A percentile compares a stretch with the other conserved stretches of the same genome.
phyloP scores from a whole-genome alignment of 2,888 invertebrate genomes.

The Drosophila melanosoma region DNA sequence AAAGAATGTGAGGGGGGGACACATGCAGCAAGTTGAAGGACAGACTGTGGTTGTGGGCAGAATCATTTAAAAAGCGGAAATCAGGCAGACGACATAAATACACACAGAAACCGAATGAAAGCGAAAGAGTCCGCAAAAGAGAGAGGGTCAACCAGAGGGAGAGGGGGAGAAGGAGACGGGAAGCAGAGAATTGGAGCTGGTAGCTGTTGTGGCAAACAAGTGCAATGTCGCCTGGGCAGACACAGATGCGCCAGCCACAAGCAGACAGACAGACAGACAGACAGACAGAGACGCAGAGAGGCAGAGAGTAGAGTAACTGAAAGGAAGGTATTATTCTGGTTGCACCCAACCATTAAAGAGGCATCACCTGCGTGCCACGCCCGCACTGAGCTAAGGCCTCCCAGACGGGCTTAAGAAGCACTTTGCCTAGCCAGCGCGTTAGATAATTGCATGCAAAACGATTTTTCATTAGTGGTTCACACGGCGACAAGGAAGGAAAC shows the following conservation, averaged over 20 bases:
- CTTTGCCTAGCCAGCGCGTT: conserved; percentile 20
- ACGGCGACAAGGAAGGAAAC: neutral
- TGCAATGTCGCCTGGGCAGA: conserved; percentile 29
- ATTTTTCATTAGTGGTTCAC: conserved; percentile 10
- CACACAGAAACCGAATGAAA: conserved; percentile 34
- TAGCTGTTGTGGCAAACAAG: conserved; percentile 32
- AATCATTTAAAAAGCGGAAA: conserved; percentile 79
- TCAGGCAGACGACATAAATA: conserved; percentile 74
- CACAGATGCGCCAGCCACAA: neutral
- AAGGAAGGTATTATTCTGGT: neutral
- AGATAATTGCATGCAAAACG: conserved; percentile 49
- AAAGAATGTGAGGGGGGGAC: neutral
- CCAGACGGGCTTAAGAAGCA: conserved; percentile 3
- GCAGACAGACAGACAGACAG: conserved; percentile 5
- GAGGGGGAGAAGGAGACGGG: neutral
- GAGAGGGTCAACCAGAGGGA: neutral
- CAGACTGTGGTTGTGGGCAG: conserved; percentile 48
- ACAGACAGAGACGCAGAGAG: conserved; percentile 1
- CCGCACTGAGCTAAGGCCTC: conserved; percentile 1
- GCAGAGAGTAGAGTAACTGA: conserved; percentile 1
- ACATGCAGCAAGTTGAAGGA: conserved; percentile 45
- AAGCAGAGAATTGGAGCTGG: neutral
- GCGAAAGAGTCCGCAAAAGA: conserved; percentile 4
- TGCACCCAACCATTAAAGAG: conserved; percentile 24
- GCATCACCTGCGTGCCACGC: conserved; percentile 21